Conservation (phyloP, 2,888 invertebrate species). For the Nomada fucata region DNA sequence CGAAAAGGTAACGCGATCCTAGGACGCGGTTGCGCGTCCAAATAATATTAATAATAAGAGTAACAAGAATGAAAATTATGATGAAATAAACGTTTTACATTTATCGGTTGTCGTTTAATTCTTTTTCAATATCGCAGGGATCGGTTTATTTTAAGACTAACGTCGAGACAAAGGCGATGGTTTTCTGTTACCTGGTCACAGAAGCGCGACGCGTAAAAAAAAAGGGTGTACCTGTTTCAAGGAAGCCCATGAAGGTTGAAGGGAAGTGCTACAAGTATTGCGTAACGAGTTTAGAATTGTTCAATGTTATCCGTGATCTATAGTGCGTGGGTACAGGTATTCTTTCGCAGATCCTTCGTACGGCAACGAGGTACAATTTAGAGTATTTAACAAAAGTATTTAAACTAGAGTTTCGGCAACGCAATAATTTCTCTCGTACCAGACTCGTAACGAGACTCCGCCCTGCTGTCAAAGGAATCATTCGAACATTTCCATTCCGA, state of each 20-base stretch:
- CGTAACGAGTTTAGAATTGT: slow-evolving; percentile 17
- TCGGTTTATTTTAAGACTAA: too few relatives aligned
- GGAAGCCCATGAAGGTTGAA: slow-evolving; percentile 37
- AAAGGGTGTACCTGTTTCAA: slow-evolving; percentile 19
- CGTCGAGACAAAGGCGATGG: neutral
- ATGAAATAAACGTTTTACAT: too few relatives aligned
- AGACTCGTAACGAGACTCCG: too few relatives aligned
- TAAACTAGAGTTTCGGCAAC: too few relatives aligned
- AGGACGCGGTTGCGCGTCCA: neutral
- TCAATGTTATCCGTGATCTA: too few relatives aligned
- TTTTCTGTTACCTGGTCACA: slow-evolving; percentile 17
- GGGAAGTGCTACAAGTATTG: slow-evolving; percentile 53
- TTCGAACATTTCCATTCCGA: too few relatives aligned
- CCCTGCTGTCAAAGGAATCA: too few relatives aligned
- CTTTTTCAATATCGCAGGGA: too few relatives aligned
- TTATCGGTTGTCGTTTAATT: too few relatives aligned
- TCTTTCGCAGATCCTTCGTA: neutral
- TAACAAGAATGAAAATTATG: neutral
- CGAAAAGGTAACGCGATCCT: slow-evolving; percentile 50
- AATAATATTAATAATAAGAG: neutral
- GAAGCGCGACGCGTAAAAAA: slow-evolving; percentile 16
- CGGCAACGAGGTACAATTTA: neutral
- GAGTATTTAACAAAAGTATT: neutral
- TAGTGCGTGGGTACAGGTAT: too few relatives aligned
- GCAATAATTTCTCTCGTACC: too few relatives aligned